Evolutionary conservation across 2,888 invertebrate species (phyloP), one percentile per base, ranked within the genome.

Genomic region (Xanthorhoe designata): DNA sequence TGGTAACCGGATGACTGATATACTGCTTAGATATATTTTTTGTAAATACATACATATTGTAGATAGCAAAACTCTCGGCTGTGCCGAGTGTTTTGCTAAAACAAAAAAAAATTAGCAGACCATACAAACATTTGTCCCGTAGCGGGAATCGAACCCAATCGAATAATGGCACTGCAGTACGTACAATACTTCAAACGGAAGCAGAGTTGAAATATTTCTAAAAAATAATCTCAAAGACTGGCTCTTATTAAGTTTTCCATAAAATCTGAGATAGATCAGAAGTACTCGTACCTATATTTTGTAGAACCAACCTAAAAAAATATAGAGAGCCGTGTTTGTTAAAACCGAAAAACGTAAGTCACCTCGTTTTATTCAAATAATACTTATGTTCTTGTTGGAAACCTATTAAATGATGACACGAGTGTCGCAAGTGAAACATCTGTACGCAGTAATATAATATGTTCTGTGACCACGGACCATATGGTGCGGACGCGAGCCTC

Each of bases 391-490:
- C 32, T 32, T 32, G 32, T 32, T 32, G 32, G 8, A 32, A 32
- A 7, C 32, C 32, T 32, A 32, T 32, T 32, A 32, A 6, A 32
- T 32, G 32, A 32, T 32, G 32, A 42, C 38, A 3, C 17, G 47
- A 47, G 47, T 15, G 15, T 35, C 18, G n/a, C 19, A 15, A 59
- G 38, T 59, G 51, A 51, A 51, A 38, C 51, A 18, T 24, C 3
- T 35, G 13, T 50, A n/a, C 17, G 17, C 35, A 17, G 19, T 35
- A 38, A 2, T 56, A 19, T 24, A 17, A 29, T 32, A 8, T 42
- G 7, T 15, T 50, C 38, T 51, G 51, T 32, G 53, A 18, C 42
- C 55, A 61, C 65, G 38, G 29, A 51, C 61, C 64, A 68, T 56
- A 59, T 61, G 64, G 61, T 18, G 38, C 17, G 58, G 50, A 29